Base-by-base conservation (phyloP, 2,888 invertebrate genomes). In the Tipula lateralis region DNA sequence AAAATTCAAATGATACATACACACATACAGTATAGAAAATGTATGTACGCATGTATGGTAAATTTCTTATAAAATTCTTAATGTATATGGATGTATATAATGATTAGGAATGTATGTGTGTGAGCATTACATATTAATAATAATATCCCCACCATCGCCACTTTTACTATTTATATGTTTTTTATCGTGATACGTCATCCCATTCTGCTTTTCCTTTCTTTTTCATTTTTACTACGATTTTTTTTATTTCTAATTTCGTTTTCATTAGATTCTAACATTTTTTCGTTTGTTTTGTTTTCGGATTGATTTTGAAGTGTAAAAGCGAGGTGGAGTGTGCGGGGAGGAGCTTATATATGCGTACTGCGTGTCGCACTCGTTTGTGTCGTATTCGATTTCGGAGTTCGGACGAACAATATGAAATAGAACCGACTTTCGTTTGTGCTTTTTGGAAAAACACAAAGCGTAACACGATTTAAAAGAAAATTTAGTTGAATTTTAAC, bases 401-500 rank as follows among this genome's bases (percentile, higher is more conserved):
- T 44, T 44, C 44, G 44, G 44, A 12, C 24, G 66, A 24, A 9
- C 24, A 2, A 66, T 19, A 66, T 44, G 13, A n/a, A n/a, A 32
- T 32, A 44, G 44, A 44, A n/a, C 44, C 44, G n/a, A 44, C 9
- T 66, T 66, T 66, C 66, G 24, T 24, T 19, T 66, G 24, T 66
- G 24, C 24, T 66, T 66, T 66, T 66, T 66, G 66, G 66, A 66
- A 66, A 66, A 66, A 66, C n/a, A n/a, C 66, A 66, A 24, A 66
- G 66, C 66, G 66, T 24, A 24, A 24, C n/a, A n/a, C 66, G n/a
- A 66, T 30, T 30, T 30, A n/a, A n/a, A 30, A 16, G 16, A 12
- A 82, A 82, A 82, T 82, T 82, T 32, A 82, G 82, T 82, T n/a
- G 82, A 82, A 82, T n/a, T 82, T 13, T 30, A 30, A 82, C 82